Conservation (phyloP, 2,797 vertebrate species). For the Pseudotriccus pelzelni region DNA sequence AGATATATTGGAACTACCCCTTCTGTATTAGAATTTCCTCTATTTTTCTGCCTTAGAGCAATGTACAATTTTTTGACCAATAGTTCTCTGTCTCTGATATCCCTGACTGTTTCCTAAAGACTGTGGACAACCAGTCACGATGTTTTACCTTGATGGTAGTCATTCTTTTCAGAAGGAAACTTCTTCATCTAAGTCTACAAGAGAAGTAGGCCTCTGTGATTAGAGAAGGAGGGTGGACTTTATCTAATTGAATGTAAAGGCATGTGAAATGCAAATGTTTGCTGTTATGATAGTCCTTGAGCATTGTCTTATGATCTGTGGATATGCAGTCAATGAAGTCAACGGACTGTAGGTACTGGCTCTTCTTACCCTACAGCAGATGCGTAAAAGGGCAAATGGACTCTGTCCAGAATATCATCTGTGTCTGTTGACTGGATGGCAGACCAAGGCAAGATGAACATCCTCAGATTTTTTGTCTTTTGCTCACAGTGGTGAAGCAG, state of each 20-base stretch:
- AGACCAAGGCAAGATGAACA: background rate
- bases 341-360: background rate
- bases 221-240: background rate
- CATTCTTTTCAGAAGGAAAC: background rate
- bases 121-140: background rate
- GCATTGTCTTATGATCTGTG: background rate
- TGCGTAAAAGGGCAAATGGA: background rate
- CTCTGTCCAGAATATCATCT: background rate
- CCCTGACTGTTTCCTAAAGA: background rate
- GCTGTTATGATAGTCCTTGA: background rate
- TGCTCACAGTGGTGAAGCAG: background rate
- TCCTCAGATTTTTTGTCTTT: background rate
- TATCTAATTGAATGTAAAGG: background rate
- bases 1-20: background rate
- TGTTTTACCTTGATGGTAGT: background rate
- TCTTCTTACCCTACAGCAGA: background rate
- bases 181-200: background rate
- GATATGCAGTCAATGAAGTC: background rate
- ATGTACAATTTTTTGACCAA: background rate
- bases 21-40: background rate
- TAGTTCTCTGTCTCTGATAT: background rate
- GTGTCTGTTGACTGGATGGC: background rate
- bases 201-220: background rate
- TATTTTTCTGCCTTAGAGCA: background rate
- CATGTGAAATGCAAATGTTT: background rate